These are phyloP conservation scores for Oikopleura vanhoeffeni DNA, from an alignment of 23 tunicate genomes.

Conservation along the genomic window DNA sequence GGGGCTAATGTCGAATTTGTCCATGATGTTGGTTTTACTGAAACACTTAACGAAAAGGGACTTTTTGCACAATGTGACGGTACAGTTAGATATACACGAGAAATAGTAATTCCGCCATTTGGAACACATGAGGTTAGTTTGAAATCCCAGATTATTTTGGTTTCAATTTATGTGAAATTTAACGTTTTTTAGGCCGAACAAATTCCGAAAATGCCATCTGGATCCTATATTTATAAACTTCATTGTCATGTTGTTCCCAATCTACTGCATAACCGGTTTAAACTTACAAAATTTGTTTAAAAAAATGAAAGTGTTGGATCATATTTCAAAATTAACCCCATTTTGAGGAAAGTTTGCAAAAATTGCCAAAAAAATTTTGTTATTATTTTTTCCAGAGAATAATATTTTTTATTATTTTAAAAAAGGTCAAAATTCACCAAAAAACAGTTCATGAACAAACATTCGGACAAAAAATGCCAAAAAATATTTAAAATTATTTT, in stretches of 20 bases:
- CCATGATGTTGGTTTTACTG: not conserved
- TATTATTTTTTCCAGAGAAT: no score
- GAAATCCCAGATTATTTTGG: no score
- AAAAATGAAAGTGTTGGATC: not conserved
- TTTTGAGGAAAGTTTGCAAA: no score
- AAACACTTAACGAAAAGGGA: not conserved
- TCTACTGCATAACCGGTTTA: not conserved
- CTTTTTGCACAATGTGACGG: constrained; percentile 1
- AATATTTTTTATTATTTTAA: no score
- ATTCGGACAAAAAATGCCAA: no score
- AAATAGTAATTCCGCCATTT: not conserved
- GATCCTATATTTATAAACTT: not conserved
- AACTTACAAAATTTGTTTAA: not conserved
- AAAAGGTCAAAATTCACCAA: no score
- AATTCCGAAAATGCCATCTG: constrained; percentile 7
- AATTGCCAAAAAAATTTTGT: no score
- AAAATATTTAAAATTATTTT: no score
- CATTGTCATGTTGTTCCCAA: constrained; percentile 14
- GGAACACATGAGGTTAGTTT: not conserved
- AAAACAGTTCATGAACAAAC: no score
- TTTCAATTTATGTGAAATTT: no score
- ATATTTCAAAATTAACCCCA: no score
- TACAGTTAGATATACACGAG: not conserved
- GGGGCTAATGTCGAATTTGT: not conserved
- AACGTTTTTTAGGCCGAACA: constrained; percentile 11